phyloP scores from a whole-genome alignment of 2,797 vertebrate genomes.

The Leucoraja ocellata region DNA sequence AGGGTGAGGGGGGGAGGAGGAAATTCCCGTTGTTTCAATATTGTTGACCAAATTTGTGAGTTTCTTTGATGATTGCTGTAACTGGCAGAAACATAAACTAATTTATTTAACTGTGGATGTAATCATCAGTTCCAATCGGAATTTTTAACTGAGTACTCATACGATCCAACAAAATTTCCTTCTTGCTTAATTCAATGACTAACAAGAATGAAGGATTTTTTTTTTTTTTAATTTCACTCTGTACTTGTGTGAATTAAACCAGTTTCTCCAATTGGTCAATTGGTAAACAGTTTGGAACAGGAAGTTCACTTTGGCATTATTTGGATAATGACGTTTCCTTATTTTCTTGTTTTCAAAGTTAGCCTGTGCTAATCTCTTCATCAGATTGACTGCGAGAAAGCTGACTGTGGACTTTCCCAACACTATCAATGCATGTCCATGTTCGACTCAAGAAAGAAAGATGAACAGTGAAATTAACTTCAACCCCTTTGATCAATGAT shows the following conservation, averaged over 20 bases:
- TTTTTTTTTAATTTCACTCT: background rate
- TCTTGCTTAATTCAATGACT: background rate
- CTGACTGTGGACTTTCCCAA: background rate
- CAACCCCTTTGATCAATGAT: background rate
- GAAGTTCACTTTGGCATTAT: background rate
- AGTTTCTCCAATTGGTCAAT: background rate
- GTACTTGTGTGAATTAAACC: background rate
- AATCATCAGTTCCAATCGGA: background rate
- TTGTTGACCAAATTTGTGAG: background rate
- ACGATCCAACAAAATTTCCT: background rate
- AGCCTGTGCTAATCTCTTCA: background rate
- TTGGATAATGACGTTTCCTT: background rate
- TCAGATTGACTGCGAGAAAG: background rate
- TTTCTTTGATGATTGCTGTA: background rate
- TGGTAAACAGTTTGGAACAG: background rate
- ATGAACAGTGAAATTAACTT: background rate
- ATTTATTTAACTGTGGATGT: too few relatives aligned
- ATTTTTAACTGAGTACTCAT: background rate
- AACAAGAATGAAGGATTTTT: background rate
- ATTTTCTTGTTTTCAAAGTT: background rate
- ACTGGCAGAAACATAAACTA: background rate
- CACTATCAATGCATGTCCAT: background rate
- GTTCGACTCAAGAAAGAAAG: background rate
- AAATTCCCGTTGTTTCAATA: background rate
- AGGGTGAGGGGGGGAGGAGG: too few relatives aligned